These are phyloP conservation scores for Leucozona laternaria DNA, from an alignment of 2,888 invertebrate genomes.

Conservation along the genomic window DNA sequence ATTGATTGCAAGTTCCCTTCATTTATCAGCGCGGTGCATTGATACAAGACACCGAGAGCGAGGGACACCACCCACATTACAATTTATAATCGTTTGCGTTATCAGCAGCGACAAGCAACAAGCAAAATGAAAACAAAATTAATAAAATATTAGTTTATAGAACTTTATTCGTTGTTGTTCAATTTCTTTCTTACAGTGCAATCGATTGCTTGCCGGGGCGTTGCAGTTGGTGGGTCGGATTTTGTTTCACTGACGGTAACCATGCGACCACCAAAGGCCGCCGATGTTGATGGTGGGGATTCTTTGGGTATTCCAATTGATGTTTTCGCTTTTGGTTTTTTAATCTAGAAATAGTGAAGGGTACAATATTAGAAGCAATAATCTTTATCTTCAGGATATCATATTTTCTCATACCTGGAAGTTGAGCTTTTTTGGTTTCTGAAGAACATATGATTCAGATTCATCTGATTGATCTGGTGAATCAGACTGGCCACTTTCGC, in stretches of 20 bases:
- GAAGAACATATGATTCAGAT: slow-evolving; percentile 51
- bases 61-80: slow-evolving; percentile 21
- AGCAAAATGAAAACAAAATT: slow-evolving; percentile 49
- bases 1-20: slow-evolving; percentile 41
- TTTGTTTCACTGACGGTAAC: slow-evolving; percentile 62
- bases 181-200: slow-evolving; percentile 51
- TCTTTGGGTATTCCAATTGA: slow-evolving; percentile 70
- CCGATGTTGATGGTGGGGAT: slow-evolving; percentile 44
- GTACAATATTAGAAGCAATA: not conserved
- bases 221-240: slow-evolving; percentile 53
- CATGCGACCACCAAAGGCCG: slow-evolving; percentile 58
- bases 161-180: slow-evolving; percentile 14
- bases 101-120: slow-evolving; percentile 25
- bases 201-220: slow-evolving; percentile 70
- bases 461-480: slow-evolving; percentile 55
- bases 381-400: not conserved
- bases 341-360: slow-evolving; percentile 4
- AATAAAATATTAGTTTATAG: slow-evolving; percentile 62
- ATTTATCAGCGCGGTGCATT: slow-evolving; percentile 66
- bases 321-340: slow-evolving; percentile 27
- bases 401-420: slow-evolving; percentile 29
- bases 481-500: slow-evolving; percentile 78
- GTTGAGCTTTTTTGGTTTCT: slow-evolving; percentile 28
- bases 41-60: slow-evolving; percentile 17
- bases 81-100: slow-evolving; percentile 22